phyloP scores from a whole-genome alignment of 2,113 vertebrate genomes.

The Gulo gulo region DNA sequence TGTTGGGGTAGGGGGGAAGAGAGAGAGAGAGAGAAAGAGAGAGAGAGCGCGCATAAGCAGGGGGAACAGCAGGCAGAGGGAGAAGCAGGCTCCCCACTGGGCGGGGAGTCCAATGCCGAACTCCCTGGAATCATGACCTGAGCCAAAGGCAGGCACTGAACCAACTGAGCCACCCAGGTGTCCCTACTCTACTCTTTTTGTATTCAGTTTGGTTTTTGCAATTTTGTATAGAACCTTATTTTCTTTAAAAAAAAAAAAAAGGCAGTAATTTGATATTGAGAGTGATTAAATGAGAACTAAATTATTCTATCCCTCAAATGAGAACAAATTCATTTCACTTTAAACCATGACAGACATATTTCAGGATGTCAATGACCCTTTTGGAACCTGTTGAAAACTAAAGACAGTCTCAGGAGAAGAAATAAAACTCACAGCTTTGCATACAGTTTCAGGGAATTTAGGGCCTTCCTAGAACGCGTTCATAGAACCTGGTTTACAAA shows the following conservation, averaged over 20 bases:
- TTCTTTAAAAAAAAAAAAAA: background rate
- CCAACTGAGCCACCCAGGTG: background rate
- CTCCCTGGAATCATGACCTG: no score
- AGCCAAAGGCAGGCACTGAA: background rate
- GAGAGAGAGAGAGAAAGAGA: no score
- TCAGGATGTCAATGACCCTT: background rate
- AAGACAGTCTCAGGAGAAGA: background rate
- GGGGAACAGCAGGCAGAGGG: no score
- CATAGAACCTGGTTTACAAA: background rate
- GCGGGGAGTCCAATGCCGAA: no score
- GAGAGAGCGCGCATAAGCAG: no score
- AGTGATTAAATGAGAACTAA: background rate
- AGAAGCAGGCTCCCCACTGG: no score
- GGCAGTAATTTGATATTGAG: background rate
- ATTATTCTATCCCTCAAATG: background rate
- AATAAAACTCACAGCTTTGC: background rate
- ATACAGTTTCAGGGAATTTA: background rate
- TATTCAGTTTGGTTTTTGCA: background rate
- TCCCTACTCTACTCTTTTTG: background rate
- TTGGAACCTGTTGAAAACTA: background rate
- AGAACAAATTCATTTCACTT: background rate
- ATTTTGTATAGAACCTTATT: background rate
- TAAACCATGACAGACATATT: background rate
- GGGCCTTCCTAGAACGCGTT: background rate
- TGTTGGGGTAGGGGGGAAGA: background rate